Evolutionary conservation across 53 echinoderm and acorn worm genomes (phyloP), one percentile per base, ranked within the genome.

Genomic region (Patiria pectinifera): DNA sequence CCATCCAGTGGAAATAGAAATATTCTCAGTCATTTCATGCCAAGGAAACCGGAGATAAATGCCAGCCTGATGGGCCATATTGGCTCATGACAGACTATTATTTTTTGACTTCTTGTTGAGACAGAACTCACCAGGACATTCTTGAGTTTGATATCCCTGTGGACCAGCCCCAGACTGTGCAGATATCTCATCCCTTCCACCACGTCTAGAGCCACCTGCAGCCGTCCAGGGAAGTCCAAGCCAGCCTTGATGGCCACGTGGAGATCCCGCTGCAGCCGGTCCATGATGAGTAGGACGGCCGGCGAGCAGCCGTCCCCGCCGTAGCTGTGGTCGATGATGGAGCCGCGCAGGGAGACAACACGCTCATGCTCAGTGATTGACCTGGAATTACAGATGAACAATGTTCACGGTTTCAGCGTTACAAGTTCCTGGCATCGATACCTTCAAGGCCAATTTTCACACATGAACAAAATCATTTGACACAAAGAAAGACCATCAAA

Each of bases 121-220:
- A 74, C 4, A 21, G 18, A 15, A 95, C 98, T 94, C 69, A 99
- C 99, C 96, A 99, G 80, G 10, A 99, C 99, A 91, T 99, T 99
- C 86, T 99, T 99, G 74, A 99, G 96, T 59, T 99, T 99, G 93
- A 99, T 96, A 62, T 99, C 99, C 61, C 99, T 82, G 82, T 99
- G 99, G 3, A 99, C 99, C 72, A 99, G 89, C 16, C 99, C 99
- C 77, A 95, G 92, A 79, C 99, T 97, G 92, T 99, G 99, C 59
- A 99, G 92, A 49, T 99, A 99, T 2, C 99, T 88, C 75, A 99
- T 95, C 12, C 99, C 99, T 72, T 99, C 99, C 71, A 96, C 99
- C 8, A 99, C 99, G 70, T 99, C 99, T 69, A 97, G 78, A 43
- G 99, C 97, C 80, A 99, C 95, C 82, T 96, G 99, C 16, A 99